Base-by-base conservation (phyloP, 1,140 invertebrate species). In the Psilanteris sp. region DNA sequence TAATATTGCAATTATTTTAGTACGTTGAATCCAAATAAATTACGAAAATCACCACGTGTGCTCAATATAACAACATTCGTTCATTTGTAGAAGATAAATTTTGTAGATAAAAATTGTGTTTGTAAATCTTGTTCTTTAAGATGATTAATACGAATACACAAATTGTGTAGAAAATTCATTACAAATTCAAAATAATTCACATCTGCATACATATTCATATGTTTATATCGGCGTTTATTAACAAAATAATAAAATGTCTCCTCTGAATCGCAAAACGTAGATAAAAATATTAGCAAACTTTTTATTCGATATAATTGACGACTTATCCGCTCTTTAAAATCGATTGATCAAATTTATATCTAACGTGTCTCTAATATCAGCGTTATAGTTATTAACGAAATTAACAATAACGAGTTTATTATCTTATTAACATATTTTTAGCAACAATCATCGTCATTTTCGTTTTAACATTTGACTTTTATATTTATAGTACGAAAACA, bases 231-330 rank as follows among this genome's bases (percentile, higher is more conserved):
- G 11, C 36, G 36, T 22, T 9, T 7, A 16, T 3, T 36, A 2
- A 13, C 4, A 4, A 32, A 8, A 2, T 15, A 52, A 52, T 24
- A 10, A 9, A 46, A 44, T 11, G 9, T 8, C 11, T 54, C 9
- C 39, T 15, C 57, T 55, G 36, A 26, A 24, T 32, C 20, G n/a
- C 29, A 9, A 71, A 71, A 55, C 43, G 36, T 46, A 11, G 48
- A 67, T 54, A 62, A 70, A 70, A 16, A 18, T 8, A 36, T 41
- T 57, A 41, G 24, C 57, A 50, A 72, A 68, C 43, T 16, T 57
- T n/a, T 46, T 50, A 50, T 59, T 41, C 48, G 48, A 44, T 64
- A 41, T 74, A 74, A 74, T 74, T 74, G 70, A 74, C 70, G 43
- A 59, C 13, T 54, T 74, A 67, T 46, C 11, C 22, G 37, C 54